phyloP scores from a whole-genome alignment of 1,140 invertebrate genomes.

The Stratiolaelaps scimitus region DNA sequence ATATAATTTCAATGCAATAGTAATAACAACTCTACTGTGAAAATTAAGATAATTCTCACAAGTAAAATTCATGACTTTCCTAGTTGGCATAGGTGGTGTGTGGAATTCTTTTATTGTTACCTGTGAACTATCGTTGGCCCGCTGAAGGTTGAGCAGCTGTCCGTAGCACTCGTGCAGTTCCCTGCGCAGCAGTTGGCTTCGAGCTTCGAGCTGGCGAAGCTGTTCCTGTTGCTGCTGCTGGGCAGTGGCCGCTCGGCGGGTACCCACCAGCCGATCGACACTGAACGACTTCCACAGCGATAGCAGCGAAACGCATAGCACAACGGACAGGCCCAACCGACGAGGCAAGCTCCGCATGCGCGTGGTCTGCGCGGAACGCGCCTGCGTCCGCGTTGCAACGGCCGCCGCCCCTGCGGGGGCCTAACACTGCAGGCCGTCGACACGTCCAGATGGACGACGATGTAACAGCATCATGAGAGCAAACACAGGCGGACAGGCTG shows the following conservation, averaged over 20 bases:
- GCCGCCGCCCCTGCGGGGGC: no score
- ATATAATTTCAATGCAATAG: no score
- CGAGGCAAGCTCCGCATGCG: conserved; percentile 21
- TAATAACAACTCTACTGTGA: no score
- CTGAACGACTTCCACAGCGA: conserved; percentile 26
- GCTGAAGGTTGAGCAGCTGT: conserved; percentile 25
- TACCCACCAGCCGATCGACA: conserved; percentile 17
- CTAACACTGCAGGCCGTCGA: no score
- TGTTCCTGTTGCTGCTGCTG: conserved; percentile 20
- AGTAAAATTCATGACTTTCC: no score
- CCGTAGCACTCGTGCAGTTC: conserved; percentile 26
- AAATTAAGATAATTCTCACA: no score
- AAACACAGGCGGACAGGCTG: no score
- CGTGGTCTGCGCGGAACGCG: not conserved
- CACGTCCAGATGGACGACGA: no score
- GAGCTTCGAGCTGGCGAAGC: not conserved
- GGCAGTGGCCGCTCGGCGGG: not conserved
- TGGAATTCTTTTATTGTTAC: no score
- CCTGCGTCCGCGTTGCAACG: no score
- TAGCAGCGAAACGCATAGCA: conserved; percentile 15
- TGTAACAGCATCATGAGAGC: no score
- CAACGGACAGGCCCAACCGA: conserved; percentile 24
- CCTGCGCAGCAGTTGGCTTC: conserved; percentile 1
- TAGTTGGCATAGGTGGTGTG: no score
- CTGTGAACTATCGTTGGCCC: conserved; percentile 25